Evolutionary conservation across 2,888 invertebrate species (phyloP).

Genomic region (Dichetophora obliterata): DNA sequence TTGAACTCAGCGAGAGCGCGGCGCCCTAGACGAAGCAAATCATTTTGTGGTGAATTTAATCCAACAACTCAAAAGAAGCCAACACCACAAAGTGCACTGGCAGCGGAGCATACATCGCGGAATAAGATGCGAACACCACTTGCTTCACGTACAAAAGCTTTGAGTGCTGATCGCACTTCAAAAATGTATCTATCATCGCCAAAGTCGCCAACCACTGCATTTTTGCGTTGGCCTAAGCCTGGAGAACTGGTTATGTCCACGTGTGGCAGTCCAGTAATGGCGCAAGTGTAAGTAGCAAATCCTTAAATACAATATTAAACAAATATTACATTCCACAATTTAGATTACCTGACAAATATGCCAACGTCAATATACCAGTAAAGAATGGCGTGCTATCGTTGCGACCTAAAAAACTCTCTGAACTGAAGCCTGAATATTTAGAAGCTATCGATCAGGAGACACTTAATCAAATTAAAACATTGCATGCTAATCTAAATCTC

Average conservation of each 20-base stretch:
- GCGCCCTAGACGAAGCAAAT: slow-evolving; percentile 64
- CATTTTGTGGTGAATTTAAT: slow-evolving; percentile 57
- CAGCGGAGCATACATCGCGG: slow-evolving; percentile 56
- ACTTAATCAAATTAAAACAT: slow-evolving; percentile 63
- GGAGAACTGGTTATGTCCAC: slow-evolving; percentile 68
- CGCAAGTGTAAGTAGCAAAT: slow-evolving; percentile 64
- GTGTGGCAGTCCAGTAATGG: slow-evolving; percentile 67
- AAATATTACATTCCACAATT: background rate
- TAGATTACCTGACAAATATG: slow-evolving; percentile 64
- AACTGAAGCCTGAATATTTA: slow-evolving; percentile 61
- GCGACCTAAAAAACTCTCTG: slow-evolving; percentile 63
- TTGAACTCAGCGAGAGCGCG: slow-evolving; percentile 66
- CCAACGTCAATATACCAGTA: slow-evolving; percentile 69
- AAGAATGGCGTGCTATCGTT: slow-evolving; percentile 66
- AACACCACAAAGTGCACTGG: background rate
- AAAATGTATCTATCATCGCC: slow-evolving; percentile 44
- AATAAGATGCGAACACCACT: slow-evolving; percentile 65
- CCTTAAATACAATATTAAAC: background rate
- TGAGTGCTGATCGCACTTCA: slow-evolving; percentile 67
- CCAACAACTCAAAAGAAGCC: slow-evolving; percentile 49
- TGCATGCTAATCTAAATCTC: slow-evolving; percentile 66
- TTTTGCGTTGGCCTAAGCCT: slow-evolving; percentile 67
- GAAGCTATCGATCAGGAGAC: slow-evolving; percentile 64
- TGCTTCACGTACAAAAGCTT: slow-evolving; percentile 60
- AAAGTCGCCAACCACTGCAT: slow-evolving; percentile 61